Evolutionary conservation across 2,888 invertebrate genomes (phyloP).

Genomic region (Oscheius sp.): DNA sequence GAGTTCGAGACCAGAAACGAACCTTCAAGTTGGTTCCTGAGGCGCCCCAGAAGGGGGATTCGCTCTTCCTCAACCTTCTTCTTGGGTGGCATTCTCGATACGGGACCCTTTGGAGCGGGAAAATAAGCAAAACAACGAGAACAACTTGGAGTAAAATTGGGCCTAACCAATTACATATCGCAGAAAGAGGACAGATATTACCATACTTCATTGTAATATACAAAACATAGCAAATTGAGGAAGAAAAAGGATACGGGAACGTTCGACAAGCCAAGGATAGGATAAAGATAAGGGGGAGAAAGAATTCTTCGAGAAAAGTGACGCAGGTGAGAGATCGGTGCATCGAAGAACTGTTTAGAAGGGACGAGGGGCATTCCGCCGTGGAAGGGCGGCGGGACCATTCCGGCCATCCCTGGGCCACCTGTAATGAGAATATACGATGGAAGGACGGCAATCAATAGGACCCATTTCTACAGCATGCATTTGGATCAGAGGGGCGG

Average conservation of each 20-base stretch:
- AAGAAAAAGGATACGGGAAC: neutral
- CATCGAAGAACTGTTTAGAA: slow-evolving; percentile 39
- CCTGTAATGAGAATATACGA: neutral
- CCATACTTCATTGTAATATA: slow-evolving; percentile 4
- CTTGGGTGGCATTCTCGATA: slow-evolving; percentile 80
- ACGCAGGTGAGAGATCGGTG: slow-evolving; percentile 16
- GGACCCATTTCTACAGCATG: too few relatives aligned
- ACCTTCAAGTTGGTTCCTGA: slow-evolving; percentile 72
- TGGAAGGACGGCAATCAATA: neutral
- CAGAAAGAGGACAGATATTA: neutral
- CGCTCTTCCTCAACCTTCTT: slow-evolving; percentile 82
- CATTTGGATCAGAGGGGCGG: too few relatives aligned
- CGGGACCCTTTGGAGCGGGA: too few relatives aligned
- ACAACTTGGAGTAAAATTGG: neutral
- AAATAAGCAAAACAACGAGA: neutral
- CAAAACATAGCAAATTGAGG: slow-evolving; percentile 19
- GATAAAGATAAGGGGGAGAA: neutral
- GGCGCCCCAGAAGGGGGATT: slow-evolving; percentile 79
- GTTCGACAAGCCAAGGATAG: too few relatives aligned
- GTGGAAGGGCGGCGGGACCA: slow-evolving; percentile 35
- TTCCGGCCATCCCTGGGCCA: slow-evolving; percentile 40
- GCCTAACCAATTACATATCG: neutral
- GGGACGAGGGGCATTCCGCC: slow-evolving; percentile 78
- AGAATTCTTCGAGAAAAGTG: neutral
- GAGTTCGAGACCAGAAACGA: neutral